Evolutionary conservation across 2,113 vertebrate species (phyloP).

Genomic region (Mus spicilegus): DNA sequence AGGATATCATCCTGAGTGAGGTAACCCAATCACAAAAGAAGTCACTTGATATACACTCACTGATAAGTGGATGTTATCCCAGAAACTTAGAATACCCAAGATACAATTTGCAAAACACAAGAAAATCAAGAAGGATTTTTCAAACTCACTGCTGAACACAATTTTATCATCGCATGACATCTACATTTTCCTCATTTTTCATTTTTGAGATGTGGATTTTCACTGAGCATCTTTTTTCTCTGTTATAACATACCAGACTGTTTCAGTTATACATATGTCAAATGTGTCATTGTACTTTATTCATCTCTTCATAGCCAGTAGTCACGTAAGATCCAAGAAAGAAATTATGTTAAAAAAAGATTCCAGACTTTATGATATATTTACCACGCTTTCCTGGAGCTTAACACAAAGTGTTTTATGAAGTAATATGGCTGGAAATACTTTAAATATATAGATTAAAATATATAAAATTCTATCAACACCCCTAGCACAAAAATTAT

Average conservation of each 20-base stretch:
- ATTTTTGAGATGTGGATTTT: neutral
- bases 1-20: too few relatives aligned
- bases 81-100: too few relatives aligned
- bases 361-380: neutral
- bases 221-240: neutral
- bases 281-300: conserved; percentile 23
- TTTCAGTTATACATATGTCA: neutral
- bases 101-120: too few relatives aligned
- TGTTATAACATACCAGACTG: neutral
- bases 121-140: neutral
- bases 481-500: neutral
- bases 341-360: neutral
- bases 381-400: neutral
- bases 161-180: neutral
- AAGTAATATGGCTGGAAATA: neutral
- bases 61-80: too few relatives aligned
- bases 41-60: too few relatives aligned
- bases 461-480: neutral
- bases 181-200: neutral
- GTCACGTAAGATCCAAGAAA: neutral
- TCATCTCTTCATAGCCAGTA: neutral
- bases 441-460: neutral
- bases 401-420: neutral
- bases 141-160: neutral
- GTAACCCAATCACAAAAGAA: too few relatives aligned